A percentile compares a stretch with the other conserved stretches of the same genome.
phyloP scores from a whole-genome alignment of 2,797 vertebrate species.

The Podargus strigoides region DNA sequence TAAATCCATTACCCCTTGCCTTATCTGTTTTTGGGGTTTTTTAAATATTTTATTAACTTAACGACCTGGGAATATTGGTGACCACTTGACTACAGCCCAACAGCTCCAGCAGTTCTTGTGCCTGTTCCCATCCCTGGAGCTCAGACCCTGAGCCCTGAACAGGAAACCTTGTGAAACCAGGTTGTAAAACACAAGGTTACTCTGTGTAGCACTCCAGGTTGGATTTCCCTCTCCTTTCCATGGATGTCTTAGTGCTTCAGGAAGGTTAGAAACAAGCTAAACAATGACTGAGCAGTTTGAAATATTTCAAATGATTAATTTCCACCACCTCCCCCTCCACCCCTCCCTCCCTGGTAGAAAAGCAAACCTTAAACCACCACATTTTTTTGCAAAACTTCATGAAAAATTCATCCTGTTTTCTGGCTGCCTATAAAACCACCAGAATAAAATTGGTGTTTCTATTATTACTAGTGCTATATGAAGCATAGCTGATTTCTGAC shows the following conservation, averaged over 20 bases:
- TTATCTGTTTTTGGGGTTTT: neutral
- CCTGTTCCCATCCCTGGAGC: neutral
- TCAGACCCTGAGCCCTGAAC: neutral
- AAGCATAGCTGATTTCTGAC: neutral
- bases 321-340: neutral
- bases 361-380: neutral
- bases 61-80: neutral
- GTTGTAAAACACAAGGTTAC: neutral
- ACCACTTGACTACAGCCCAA: neutral
- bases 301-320: neutral
- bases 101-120: neutral
- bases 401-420: constrained; percentile 7
- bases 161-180: neutral
- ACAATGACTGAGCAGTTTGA: neutral
- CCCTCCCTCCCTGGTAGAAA: neutral
- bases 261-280: neutral
- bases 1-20: neutral
- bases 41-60: neutral
- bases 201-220: neutral
- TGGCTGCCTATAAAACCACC: neutral
- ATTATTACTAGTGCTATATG: neutral
- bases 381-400: neutral
- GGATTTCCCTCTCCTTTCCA: neutral
- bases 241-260: neutral
- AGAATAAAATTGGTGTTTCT: neutral